phyloP scores from a whole-genome alignment of 1,140 invertebrate species.

The Achatina immaculata region DNA sequence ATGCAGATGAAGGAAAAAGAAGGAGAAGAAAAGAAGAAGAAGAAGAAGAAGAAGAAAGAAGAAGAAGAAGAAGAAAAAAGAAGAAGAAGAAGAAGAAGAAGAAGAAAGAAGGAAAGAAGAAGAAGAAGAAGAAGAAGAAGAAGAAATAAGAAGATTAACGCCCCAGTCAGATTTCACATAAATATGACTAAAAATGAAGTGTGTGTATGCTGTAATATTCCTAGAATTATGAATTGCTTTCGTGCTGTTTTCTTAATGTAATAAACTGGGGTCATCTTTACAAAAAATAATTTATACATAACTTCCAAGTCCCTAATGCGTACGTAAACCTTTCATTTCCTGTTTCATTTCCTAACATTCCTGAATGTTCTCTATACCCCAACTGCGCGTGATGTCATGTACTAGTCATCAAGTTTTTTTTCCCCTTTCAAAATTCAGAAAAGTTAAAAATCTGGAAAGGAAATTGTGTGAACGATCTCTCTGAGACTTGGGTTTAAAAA shows the following conservation, averaged over 20 bases:
- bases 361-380: background rate
- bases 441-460: background rate
- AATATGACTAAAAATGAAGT: background rate
- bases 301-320: no score
- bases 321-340: background rate
- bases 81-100: constrained; percentile 1
- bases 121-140: no score
- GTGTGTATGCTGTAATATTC: no score
- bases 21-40: background rate
- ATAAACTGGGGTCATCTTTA: no score
- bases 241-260: no score
- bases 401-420: background rate
- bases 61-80: background rate
- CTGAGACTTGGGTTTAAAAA: no score
- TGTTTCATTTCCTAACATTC: background rate
- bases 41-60: background rate
- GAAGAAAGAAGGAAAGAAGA: background rate
- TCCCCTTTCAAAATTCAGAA: background rate
- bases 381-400: background rate
- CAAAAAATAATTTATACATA: no score
- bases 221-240: no score
- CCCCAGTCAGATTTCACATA: background rate
- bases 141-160: background rate
- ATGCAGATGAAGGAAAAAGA: no score
- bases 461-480: background rate